Evolutionary conservation across 2,888 invertebrate species (phyloP), one percentile per base, ranked within the genome.

Genomic region (Rotaria sp.): DNA sequence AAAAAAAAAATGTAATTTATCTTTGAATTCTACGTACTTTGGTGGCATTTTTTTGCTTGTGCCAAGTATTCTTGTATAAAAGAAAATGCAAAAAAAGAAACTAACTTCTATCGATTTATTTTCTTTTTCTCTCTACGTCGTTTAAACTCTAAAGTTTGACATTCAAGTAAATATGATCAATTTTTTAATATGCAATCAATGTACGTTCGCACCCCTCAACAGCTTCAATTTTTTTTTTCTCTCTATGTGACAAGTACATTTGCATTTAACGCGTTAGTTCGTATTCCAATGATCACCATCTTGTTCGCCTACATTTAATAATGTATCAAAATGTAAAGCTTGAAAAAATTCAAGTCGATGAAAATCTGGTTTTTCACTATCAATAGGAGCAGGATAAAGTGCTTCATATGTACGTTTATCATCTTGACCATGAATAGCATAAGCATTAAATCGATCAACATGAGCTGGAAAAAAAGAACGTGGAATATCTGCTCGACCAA

Each of bases 381-480:
- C 35, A 21, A 30, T 89, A 15, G 91, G 91, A 15, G 91, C 91
- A 10, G 92, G 92, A 88, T 90, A 91, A 24, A 92, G 89, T 0
- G 92, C 89, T 88, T 92, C 91, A 88, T 92, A 93, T 50, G 89
- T 88, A 15, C 93, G 88, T 10, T 89, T 88, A 1, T 89, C 89
- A 5, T 89, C 92, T 18, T 89, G 89, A 4, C 92, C 92, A 87
- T 93, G 92, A 59, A 92, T 92, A 80, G 92, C 92, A 88, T 92
- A 93, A 10, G 92, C 92, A 88, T 93, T 93, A 89, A 93, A 92
- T 87, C 90, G 91, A 57, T 90, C 89, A 11, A 92, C 91, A 85
- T 89, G 88, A 21, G 90, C 90, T n/a, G 93, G 93, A 84, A 93
- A 90, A 88, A 92, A 93, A 1, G 90, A 89, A 10, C 89, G 87